These are phyloP conservation scores for Bhutanitis thaidina DNA, from an alignment of 2,888 invertebrate genomes.

Conservation along the genomic window DNA sequence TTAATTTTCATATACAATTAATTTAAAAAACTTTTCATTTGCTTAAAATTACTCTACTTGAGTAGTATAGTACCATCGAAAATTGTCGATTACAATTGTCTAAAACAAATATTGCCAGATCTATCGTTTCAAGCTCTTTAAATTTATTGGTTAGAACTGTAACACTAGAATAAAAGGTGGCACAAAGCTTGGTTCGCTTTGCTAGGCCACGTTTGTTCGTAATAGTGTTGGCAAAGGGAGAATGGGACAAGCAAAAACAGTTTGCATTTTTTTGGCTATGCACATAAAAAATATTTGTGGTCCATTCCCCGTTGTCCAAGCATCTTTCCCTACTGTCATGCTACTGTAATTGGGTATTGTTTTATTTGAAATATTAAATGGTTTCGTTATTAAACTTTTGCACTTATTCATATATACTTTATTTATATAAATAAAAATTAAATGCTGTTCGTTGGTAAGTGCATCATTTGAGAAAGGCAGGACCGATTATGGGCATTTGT, in stretches of 20 bases:
- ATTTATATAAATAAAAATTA: no score
- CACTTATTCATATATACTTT: no score
- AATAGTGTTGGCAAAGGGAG: slow-evolving; percentile 24
- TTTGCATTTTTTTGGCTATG: slow-evolving; percentile 27
- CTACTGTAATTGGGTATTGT: slow-evolving; percentile 4
- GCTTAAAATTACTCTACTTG: neutral
- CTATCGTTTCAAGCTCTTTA: slow-evolving; percentile 2
- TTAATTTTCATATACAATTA: no score
- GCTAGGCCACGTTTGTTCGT: slow-evolving; percentile 15
- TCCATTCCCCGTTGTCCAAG: slow-evolving; percentile 23
- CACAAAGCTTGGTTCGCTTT: slow-evolving; percentile 16
- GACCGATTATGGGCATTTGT: no score
- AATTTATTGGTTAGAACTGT: slow-evolving; percentile 3
- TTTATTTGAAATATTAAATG: neutral
- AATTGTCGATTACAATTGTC: neutral
- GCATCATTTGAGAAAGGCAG: no score
- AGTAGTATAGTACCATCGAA: neutral
- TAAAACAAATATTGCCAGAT: neutral
- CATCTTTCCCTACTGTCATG: slow-evolving; percentile 12
- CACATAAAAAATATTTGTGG: slow-evolving; percentile 33
- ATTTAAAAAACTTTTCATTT: neutral
- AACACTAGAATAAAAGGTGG: slow-evolving; percentile 15
- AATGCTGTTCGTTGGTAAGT: no score
- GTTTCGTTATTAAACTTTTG: no score
- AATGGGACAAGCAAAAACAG: slow-evolving; percentile 27